Percentiles rank a stretch among this genome's conserved stretches.
phyloP scores from a whole-genome alignment of 2,113 vertebrate genomes.

The Pteronura brasiliensis region DNA sequence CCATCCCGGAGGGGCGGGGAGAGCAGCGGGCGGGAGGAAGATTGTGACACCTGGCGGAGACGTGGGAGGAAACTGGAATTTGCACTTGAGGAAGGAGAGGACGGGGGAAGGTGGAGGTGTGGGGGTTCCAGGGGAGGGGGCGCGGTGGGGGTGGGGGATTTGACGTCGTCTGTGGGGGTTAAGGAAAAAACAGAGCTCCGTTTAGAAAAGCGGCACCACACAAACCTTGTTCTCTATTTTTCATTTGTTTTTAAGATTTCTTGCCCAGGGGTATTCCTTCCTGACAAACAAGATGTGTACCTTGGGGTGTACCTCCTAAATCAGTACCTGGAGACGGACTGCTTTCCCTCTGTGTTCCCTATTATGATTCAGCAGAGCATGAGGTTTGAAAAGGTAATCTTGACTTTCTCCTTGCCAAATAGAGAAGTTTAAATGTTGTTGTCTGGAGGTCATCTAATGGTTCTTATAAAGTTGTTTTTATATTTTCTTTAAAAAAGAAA shows the following conservation, averaged over 20 bases:
- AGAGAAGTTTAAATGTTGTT: not conserved
- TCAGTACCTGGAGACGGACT: constrained; percentile 80
- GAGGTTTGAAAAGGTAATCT: constrained; percentile 87
- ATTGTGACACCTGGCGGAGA: constrained; percentile 71
- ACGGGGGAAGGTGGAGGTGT: not conserved
- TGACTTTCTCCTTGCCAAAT: not conserved
- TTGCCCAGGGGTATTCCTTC: constrained; percentile 85
- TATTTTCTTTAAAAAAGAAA: not conserved
- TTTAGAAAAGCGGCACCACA: not conserved
- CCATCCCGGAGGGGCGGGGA: constrained; percentile 52
- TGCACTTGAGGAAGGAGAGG: not conserved
- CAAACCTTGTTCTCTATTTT: not conserved
- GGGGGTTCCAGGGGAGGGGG: not conserved
- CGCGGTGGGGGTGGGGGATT: rapidly evolving
- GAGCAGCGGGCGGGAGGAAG: not conserved
- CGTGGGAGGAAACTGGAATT: not conserved
- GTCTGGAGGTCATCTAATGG: not conserved
- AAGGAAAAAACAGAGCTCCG: not conserved
- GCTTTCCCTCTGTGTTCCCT: constrained; percentile 83
- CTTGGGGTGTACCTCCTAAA: constrained; percentile 83
- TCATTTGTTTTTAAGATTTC: constrained; percentile 77
- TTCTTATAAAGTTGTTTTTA: not conserved
- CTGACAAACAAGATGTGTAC: constrained; percentile 83
- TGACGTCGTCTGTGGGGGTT: not conserved
- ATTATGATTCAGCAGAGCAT: constrained; percentile 84